Evolutionary conservation across 2,797 vertebrate genomes (phyloP).

Genomic region (Microctenopoma steveboyesi): DNA sequence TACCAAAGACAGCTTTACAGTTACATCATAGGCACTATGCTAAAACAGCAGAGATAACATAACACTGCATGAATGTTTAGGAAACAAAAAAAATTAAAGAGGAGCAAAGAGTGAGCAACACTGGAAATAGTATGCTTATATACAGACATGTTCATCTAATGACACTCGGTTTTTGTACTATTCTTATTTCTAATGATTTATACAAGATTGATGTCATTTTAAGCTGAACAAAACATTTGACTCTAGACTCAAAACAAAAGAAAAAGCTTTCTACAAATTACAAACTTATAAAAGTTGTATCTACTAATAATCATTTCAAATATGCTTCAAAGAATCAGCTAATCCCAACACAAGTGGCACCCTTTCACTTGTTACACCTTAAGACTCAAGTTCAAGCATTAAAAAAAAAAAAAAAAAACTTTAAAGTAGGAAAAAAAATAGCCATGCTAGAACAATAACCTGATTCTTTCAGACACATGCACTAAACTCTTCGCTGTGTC

Average conservation of each 20-base stretch:
- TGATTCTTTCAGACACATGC: background rate
- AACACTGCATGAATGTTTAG: background rate
- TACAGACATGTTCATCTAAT: conserved; percentile 41
- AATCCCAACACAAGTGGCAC: conserved; percentile 8
- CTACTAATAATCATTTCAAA: too few species aligned
- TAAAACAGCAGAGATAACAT: conserved; percentile 7
- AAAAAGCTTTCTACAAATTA: conserved; percentile 29
- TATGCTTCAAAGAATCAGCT: conserved; percentile 24
- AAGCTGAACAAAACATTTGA: background rate
- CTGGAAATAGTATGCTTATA: conserved; percentile 40
- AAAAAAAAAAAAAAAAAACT: background rate
- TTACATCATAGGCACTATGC: conserved; percentile 12
- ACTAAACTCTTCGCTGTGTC: background rate
- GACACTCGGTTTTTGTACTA: background rate
- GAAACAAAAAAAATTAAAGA: conserved; percentile 35
- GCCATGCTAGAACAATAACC: conserved; percentile 25
- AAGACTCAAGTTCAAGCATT: conserved; percentile 34
- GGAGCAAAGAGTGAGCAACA: conserved; percentile 35
- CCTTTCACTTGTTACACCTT: conserved; percentile 2
- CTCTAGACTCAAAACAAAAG: conserved; percentile 25
- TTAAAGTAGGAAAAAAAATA: conserved; percentile 6
- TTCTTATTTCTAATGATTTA: conserved; percentile 23
- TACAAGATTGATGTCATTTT: conserved; percentile 39
- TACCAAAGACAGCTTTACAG: conserved; percentile 44
- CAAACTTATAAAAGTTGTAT: conserved; percentile 20